phyloP scores from a whole-genome alignment of 2,888 invertebrate genomes.

The Dicyrtomina minuta region DNA sequence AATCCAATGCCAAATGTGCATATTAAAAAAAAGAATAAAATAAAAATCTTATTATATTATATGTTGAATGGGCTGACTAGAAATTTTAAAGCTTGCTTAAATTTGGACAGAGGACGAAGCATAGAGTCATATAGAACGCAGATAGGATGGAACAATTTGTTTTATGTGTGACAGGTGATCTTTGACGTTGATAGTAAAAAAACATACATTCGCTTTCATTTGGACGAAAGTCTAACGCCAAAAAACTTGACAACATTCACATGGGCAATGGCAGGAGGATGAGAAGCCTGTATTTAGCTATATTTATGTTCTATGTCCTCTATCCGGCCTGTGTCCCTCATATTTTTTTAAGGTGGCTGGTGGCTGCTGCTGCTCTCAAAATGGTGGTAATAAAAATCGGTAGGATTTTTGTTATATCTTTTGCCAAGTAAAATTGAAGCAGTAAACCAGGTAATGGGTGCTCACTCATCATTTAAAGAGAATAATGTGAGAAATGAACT shows the following conservation, averaged over 20 bases:
- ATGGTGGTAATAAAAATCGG: conserved; percentile 16
- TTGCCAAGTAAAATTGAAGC: conserved; percentile 24
- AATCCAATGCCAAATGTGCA: too few relatives aligned
- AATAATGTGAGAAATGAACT: not conserved
- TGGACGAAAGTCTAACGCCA: not conserved
- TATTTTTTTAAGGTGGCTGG: not conserved
- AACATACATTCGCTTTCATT: conserved; percentile 24
- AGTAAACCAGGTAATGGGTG: conserved; percentile 29
- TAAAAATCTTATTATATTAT: too few relatives aligned
- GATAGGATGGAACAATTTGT: conserved; percentile 18
- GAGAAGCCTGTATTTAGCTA: too few relatives aligned
- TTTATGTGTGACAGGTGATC: conserved; percentile 29
- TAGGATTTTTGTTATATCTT: not conserved
- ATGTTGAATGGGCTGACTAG: too few relatives aligned
- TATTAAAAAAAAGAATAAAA: too few relatives aligned
- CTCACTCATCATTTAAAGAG: not conserved
- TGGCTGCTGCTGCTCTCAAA: not conserved
- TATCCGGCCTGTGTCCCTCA: too few relatives aligned
- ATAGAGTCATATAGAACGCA: not conserved
- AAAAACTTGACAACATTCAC: too few relatives aligned
- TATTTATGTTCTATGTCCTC: too few relatives aligned
- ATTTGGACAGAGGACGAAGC: not conserved
- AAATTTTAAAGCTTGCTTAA: too few relatives aligned
- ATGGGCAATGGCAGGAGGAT: too few relatives aligned
- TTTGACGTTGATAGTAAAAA: conserved; percentile 20